Evolutionary conservation across 2,888 invertebrate species (phyloP).

Genomic region (Caenorhabditis angaria): DNA sequence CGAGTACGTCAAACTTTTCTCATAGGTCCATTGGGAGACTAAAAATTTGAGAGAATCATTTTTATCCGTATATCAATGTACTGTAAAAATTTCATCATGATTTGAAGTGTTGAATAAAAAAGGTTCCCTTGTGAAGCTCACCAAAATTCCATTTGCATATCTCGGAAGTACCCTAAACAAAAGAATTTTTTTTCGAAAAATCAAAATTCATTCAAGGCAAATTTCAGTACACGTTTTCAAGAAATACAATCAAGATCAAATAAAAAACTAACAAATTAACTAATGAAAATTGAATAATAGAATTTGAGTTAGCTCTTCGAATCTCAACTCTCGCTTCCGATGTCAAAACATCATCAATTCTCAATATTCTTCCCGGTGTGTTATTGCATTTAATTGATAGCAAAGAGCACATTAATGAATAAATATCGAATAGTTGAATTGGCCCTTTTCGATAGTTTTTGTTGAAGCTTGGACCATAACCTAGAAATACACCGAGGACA

Average conservation of each 20-base stretch:
- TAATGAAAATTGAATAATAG: neutral
- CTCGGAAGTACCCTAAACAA: too few species aligned
- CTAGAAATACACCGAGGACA: slow-evolving; percentile 57
- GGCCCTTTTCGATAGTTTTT: slow-evolving; percentile 49
- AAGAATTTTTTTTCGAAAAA: too few species aligned
- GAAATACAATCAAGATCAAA: slow-evolving; percentile 13
- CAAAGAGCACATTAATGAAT: slow-evolving; percentile 55
- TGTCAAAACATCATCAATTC: slow-evolving; percentile 53
- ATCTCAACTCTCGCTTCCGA: slow-evolving; percentile 50
- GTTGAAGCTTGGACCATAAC: slow-evolving; percentile 58
- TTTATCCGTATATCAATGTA: too few species aligned
- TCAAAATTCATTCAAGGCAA: neutral
- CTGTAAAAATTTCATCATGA: too few species aligned
- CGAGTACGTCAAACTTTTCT: too few species aligned
- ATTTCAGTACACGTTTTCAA: neutral
- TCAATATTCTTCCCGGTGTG: slow-evolving; percentile 46
- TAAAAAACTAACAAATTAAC: slow-evolving; percentile 6
- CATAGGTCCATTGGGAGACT: too few species aligned
- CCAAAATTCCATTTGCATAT: too few species aligned
- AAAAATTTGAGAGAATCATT: too few species aligned
- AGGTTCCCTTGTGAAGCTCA: too few species aligned
- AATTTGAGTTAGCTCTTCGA: slow-evolving; percentile 12
- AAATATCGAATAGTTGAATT: slow-evolving; percentile 54
- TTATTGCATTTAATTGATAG: slow-evolving; percentile 51
- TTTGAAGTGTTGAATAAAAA: too few species aligned